phyloP scores from a whole-genome alignment of 2,888 invertebrate species.

The Allacma fusca region DNA sequence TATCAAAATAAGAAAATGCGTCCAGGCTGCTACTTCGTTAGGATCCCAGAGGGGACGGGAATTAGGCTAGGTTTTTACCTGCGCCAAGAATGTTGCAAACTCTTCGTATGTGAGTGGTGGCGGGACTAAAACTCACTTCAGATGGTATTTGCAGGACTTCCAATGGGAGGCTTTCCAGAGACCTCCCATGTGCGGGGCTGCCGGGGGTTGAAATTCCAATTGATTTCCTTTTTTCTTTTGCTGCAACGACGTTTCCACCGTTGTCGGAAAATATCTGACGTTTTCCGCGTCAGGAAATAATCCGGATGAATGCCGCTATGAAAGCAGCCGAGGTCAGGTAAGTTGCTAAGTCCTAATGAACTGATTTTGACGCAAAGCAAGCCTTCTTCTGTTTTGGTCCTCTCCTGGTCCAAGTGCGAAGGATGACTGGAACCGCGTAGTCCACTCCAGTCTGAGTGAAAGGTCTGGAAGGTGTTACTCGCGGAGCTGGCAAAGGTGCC shows the following conservation, averaged over 20 bases:
- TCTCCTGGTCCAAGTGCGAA: slow-evolving; percentile 58
- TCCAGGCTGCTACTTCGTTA: slow-evolving; percentile 58
- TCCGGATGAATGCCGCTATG: slow-evolving; percentile 48
- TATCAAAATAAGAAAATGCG: slow-evolving; percentile 53
- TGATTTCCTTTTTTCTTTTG: slow-evolving; percentile 9
- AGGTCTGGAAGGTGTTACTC: slow-evolving; percentile 61
- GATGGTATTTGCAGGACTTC: slow-evolving; percentile 27
- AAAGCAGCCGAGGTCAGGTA: slow-evolving; percentile 51
- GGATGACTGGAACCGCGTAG: slow-evolving; percentile 62
- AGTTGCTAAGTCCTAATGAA: slow-evolving; percentile 61
- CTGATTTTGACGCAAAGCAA: slow-evolving; percentile 62
- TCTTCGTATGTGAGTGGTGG: slow-evolving; percentile 23
- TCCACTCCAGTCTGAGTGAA: slow-evolving; percentile 63
- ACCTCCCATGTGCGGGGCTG: slow-evolving; percentile 31
- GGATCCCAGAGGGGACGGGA: slow-evolving; percentile 50
- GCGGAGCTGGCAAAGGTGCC: slow-evolving; percentile 62
- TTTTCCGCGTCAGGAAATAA: slow-evolving; percentile 41
- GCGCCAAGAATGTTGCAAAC: slow-evolving; percentile 18
- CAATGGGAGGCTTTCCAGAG: slow-evolving; percentile 37
- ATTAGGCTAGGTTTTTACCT: slow-evolving; percentile 33
- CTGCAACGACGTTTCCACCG: slow-evolving; percentile 23
- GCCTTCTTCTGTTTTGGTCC: slow-evolving; percentile 61
- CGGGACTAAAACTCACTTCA: background rate
- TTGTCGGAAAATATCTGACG: slow-evolving; percentile 22
- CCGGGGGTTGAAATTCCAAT: slow-evolving; percentile 21